Conservation (phyloP, 2,797 vertebrate species). For the Galaxias olidus region DNA sequence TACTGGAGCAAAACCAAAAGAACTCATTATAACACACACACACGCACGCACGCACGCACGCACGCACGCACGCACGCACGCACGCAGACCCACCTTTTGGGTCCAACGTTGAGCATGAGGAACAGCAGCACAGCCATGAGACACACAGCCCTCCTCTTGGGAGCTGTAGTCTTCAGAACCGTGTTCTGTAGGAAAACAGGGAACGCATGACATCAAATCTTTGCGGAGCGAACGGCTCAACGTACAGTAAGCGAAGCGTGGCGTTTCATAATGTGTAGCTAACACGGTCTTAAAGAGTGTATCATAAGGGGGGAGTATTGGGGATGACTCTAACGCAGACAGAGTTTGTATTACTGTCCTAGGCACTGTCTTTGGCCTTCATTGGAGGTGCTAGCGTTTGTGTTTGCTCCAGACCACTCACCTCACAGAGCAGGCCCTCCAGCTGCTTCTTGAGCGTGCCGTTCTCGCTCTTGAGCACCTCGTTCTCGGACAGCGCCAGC, state of each 20-base stretch:
- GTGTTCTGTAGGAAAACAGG: conserved; percentile 79
- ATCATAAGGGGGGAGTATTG: too few relatives aligned
- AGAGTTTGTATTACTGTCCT: too few relatives aligned
- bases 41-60: conserved; percentile 4
- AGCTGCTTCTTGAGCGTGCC: conserved; percentile 88
- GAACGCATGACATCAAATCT: background rate
- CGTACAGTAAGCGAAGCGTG: too few relatives aligned
- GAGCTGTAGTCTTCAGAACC: conserved; percentile 80
- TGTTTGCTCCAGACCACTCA: conserved; percentile 56
- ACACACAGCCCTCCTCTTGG: conserved; percentile 88
- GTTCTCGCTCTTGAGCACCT: conserved; percentile 89
- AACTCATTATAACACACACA: conserved; percentile 45
- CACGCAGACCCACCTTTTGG: conserved; percentile 79
- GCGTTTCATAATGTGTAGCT: too few relatives aligned
- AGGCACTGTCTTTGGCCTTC: too few relatives aligned
- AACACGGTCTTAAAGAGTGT: too few relatives aligned
- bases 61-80: background rate
- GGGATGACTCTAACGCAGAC: too few relatives aligned
- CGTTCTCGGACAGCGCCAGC: conserved; percentile 87
- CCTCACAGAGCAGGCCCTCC: conserved; percentile 87
- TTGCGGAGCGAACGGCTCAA: too few relatives aligned
- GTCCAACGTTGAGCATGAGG: conserved; percentile 83
- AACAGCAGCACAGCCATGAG: conserved; percentile 90
- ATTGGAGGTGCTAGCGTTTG: background rate
- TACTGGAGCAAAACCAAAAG: too few relatives aligned